These are phyloP conservation scores for Rhineura floridana DNA, from an alignment of 2,113 vertebrate genomes.

Conservation along the genomic window DNA sequence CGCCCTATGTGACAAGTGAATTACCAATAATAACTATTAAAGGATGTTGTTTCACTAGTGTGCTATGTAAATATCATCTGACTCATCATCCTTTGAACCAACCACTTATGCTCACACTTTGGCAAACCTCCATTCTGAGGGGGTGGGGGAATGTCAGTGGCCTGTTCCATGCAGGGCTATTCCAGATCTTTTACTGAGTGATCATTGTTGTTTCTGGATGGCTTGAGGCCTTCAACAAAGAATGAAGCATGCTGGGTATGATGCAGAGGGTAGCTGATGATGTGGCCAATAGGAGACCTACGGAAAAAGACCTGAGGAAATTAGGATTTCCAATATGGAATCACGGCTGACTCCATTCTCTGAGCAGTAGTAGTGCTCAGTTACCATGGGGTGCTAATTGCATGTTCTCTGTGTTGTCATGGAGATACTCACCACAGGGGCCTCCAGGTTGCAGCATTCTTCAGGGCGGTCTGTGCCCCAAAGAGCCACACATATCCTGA, in stretches of 20 bases:
- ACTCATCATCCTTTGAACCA: background rate
- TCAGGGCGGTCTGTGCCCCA: background rate
- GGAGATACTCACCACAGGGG: background rate
- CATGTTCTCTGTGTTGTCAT: conserved; percentile 8
- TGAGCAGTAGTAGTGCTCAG: background rate
- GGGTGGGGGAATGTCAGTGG: no score
- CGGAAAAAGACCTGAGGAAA: background rate
- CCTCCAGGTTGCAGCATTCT: background rate
- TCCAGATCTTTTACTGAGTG: background rate
- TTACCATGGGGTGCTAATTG: conserved; percentile 13
- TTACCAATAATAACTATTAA: no score
- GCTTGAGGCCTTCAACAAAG: background rate
- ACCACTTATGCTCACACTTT: background rate
- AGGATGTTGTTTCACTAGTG: background rate
- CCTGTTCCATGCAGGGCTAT: background rate
- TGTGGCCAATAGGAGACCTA: background rate
- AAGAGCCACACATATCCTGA: background rate
- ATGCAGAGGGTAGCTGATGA: background rate
- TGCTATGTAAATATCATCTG: background rate
- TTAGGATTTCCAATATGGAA: background rate
- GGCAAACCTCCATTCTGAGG: no score
- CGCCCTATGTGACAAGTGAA: no score
- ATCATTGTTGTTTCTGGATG: background rate
- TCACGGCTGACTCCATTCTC: background rate
- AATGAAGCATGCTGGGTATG: no score